Evolutionary conservation across 2,797 vertebrate genomes (phyloP).

Genomic region (Amniataba percoides): DNA sequence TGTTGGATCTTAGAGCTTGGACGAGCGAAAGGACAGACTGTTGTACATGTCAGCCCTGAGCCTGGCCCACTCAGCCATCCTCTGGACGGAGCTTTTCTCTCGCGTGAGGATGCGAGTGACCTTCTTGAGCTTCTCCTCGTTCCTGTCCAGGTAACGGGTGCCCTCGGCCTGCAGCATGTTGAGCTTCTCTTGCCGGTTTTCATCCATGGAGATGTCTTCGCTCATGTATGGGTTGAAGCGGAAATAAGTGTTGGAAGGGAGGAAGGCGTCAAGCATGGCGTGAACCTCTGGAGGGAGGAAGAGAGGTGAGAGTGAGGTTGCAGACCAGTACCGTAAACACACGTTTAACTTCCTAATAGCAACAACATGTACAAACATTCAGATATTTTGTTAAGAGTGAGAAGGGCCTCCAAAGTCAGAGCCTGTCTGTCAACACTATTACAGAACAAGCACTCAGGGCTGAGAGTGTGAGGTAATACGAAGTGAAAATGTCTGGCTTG

Average conservation of each 20-base stretch:
- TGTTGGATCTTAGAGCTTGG: constrained; percentile 63
- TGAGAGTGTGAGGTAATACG: constrained; percentile 41
- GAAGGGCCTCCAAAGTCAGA: constrained; percentile 23
- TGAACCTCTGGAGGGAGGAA: constrained; percentile 90
- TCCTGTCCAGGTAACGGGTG: constrained; percentile 92
- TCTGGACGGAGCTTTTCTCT: constrained; percentile 90
- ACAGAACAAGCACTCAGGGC: constrained; percentile 30
- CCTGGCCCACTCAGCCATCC: constrained; percentile 89
- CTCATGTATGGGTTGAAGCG: constrained; percentile 97
- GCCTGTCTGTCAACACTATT: constrained; percentile 31
- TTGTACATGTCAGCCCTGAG: constrained; percentile 92
- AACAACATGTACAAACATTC: constrained; percentile 57
- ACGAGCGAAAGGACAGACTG: constrained; percentile 79
- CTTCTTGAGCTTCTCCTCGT: constrained; percentile 93
- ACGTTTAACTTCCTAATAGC: constrained; percentile 47
- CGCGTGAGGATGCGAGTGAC: constrained; percentile 88
- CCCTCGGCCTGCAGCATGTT: constrained; percentile 90
- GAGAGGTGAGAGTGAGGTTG: constrained; percentile 35
- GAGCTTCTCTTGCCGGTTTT: constrained; percentile 93
- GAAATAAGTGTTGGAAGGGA: constrained; percentile 93
- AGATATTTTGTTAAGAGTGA: constrained; percentile 30
- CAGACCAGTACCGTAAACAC: constrained; percentile 27
- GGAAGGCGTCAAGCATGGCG: constrained; percentile 92
- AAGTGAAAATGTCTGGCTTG: constrained; percentile 48
- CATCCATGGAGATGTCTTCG: constrained; percentile 94